Percentiles rank a stretch among this genome's conserved stretches.
phyloP scores from a whole-genome alignment of 2,797 vertebrate genomes.

The Gymnopithys bicolor region DNA sequence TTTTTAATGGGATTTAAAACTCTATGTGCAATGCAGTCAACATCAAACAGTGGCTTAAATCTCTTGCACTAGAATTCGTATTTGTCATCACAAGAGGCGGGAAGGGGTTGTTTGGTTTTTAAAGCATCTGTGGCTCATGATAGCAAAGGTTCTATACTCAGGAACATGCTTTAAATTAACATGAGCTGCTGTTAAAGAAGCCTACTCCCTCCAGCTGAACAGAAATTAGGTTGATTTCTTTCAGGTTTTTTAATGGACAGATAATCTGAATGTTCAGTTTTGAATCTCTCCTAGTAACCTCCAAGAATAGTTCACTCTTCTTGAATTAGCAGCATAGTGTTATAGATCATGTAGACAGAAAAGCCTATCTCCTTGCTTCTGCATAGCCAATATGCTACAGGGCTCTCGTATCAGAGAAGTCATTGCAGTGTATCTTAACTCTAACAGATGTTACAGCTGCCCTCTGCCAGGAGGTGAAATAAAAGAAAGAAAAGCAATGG shows the following conservation, averaged over 20 bases:
- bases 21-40: neutral
- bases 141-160: neutral
- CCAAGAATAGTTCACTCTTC: slow-evolving; percentile 56
- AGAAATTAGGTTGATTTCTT: slow-evolving; percentile 7
- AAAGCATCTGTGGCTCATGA: neutral
- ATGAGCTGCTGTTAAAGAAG: neutral
- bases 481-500: neutral
- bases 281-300: slow-evolving; percentile 34
- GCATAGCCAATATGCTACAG: neutral
- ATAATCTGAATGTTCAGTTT: slow-evolving; percentile 12
- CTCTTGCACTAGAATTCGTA: neutral
- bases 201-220: neutral
- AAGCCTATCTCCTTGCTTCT: slow-evolving; percentile 9
- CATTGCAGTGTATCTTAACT: neutral
- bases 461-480: neutral
- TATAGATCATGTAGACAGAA: slow-evolving; percentile 61
- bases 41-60: neutral
- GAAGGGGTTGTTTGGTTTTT: neutral
- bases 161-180: neutral
- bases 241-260: neutral
- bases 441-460: slow-evolving; percentile 38
- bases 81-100: neutral
- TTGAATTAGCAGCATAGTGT: slow-evolving; percentile 44
- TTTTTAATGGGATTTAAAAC: slow-evolving; percentile 37
- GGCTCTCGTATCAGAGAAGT: neutral